Percentiles rank a stretch among this genome's conserved stretches.
Conservation (phyloP, 2,113 vertebrate species). For the Syngnathoides biaculeatus region DNA sequence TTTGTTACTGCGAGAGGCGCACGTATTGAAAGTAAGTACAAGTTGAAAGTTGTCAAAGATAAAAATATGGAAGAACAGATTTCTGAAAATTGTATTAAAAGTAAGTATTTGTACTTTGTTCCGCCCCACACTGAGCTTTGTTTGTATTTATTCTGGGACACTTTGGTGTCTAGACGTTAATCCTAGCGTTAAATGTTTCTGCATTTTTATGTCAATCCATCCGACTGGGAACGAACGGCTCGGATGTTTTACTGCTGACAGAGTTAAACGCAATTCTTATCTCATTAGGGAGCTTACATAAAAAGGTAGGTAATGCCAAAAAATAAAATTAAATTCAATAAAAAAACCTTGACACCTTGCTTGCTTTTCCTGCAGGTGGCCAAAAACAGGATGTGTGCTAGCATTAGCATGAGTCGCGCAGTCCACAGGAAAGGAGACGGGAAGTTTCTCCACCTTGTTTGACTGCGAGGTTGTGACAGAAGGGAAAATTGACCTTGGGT, state of each 20-base stretch:
- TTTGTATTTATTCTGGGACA: not conserved
- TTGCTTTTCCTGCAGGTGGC: not conserved
- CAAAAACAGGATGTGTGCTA: constrained; percentile 4
- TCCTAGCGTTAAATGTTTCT: not conserved
- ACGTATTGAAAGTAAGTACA: no score
- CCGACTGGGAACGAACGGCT: not conserved
- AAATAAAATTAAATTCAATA: not conserved
- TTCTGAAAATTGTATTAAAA: no score
- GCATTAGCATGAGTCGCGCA: not conserved
- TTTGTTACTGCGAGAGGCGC: no score
- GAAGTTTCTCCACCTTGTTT: not conserved
- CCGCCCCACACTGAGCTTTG: not conserved
- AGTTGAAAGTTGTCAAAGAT: no score
- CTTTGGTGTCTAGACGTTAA: not conserved
- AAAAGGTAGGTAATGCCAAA: not conserved
- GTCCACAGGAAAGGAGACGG: not conserved
- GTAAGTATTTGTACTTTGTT: no score
- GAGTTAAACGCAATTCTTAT: not conserved
- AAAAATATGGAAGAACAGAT: no score
- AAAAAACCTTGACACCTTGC: not conserved
- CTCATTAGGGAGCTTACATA: not conserved
- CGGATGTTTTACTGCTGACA: not conserved
- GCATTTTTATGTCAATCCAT: not conserved
- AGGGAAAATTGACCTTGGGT: not conserved
- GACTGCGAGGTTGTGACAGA: not conserved